These are phyloP conservation scores for Phocoena sinus DNA, from an alignment of 2,113 vertebrate genomes.

Conservation along the genomic window DNA sequence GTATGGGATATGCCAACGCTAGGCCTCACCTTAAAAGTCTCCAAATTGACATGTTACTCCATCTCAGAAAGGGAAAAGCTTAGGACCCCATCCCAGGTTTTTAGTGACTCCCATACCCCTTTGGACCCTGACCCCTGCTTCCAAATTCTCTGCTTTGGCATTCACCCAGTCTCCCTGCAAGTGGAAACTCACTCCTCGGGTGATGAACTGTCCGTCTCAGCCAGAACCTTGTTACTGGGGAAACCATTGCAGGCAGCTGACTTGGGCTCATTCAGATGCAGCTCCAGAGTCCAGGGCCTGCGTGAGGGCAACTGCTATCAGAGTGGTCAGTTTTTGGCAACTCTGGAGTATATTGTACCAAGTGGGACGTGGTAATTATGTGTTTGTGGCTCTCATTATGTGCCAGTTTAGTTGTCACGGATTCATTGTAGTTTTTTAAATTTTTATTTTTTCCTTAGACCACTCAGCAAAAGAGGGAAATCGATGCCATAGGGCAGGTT, in stretches of 20 bases:
- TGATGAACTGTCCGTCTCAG: conserved; percentile 81
- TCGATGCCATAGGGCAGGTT: conserved; percentile 75
- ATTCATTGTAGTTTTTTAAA: conserved; percentile 59
- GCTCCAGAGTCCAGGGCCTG: conserved; percentile 31
- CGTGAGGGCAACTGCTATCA: conserved; percentile 53
- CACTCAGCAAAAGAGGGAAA: conserved; percentile 71
- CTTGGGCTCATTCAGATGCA: conserved; percentile 69
- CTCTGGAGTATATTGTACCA: conserved; percentile 42
- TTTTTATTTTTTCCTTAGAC: conserved; percentile 62
- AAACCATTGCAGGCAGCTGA: conserved; percentile 68
- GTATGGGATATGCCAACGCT: background rate
- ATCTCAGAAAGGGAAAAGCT: background rate
- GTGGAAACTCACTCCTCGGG: conserved; percentile 72
- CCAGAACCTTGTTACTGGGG: conserved; percentile 78
- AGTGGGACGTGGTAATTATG: conserved; percentile 61
- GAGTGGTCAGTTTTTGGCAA: conserved; percentile 58
- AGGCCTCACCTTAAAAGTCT: background rate
- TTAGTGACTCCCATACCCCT: background rate
- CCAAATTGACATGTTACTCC: background rate
- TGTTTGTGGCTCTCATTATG: conserved; percentile 67
- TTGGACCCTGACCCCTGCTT: background rate
- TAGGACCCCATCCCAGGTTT: background rate
- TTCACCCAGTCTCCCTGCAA: conserved; percentile 68
- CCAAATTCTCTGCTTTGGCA: conserved; percentile 53
- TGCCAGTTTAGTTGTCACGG: conserved; percentile 66